phyloP scores from a whole-genome alignment of 2,888 invertebrate genomes.

The Drosophila kokeensis region DNA sequence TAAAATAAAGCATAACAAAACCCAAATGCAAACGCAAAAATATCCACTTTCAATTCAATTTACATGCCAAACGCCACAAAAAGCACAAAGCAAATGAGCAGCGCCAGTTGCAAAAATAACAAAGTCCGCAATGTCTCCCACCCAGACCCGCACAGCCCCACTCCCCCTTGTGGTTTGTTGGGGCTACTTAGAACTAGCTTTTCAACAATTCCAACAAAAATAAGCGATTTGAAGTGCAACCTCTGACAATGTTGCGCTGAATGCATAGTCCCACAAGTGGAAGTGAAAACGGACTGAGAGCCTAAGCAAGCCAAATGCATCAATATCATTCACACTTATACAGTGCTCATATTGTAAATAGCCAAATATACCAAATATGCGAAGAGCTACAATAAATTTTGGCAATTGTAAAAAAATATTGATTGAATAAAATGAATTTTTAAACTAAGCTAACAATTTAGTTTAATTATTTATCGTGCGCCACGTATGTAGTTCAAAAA shows the following conservation, averaged over 20 bases:
- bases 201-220: conserved; percentile 63
- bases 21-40: conserved; percentile 55
- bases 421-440: background rate
- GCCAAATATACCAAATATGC: too few species aligned
- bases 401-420: background rate
- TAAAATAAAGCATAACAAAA: conserved; percentile 30
- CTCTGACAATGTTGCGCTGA: conserved; percentile 54
- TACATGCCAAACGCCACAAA: conserved; percentile 69
- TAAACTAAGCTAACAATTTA: background rate
- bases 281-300: background rate
- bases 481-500: background rate
- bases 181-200: conserved; percentile 77
- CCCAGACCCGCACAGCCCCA: background rate
- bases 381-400: background rate
- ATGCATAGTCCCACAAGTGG: conserved; percentile 6
- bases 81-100: conserved; percentile 76
- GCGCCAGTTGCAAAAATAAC: conserved; percentile 68
- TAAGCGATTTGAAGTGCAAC: conserved; percentile 40
- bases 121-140: conserved; percentile 34
- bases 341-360: background rate
- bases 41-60: conserved; percentile 77
- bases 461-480: background rate
- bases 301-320: background rate
- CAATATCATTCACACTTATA: conserved; percentile 45
- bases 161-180: conserved; percentile 23